phyloP scores from a whole-genome alignment of 1,140 invertebrate species.

The Drosophila carrolli region DNA sequence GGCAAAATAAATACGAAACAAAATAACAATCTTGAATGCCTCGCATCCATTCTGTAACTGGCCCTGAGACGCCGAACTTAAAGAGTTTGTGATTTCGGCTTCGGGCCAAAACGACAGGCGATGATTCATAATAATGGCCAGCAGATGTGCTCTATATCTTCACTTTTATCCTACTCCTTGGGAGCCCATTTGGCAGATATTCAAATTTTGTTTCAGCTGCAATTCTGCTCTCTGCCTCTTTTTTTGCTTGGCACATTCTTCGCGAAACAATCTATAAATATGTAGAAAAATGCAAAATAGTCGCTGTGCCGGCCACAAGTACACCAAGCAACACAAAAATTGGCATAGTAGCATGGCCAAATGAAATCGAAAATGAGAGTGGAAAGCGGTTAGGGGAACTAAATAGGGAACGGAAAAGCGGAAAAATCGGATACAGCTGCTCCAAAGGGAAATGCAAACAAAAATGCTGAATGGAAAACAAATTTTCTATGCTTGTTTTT shows the following conservation, averaged over 20 bases:
- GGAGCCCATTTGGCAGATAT: conserved; percentile 28
- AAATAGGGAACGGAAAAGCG: too few species aligned
- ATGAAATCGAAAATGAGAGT: conserved; percentile 43
- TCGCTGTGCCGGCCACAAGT: conserved; percentile 36
- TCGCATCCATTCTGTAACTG: conserved; percentile 49
- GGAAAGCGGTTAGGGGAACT: neutral
- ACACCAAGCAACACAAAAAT: conserved; percentile 19
- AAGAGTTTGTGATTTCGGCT: conserved; percentile 10
- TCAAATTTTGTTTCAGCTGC: conserved; percentile 26
- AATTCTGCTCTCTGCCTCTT: conserved; percentile 15
- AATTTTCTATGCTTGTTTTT: conserved; percentile 51
- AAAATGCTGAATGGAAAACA: conserved; percentile 52
- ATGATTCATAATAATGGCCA: conserved; percentile 39
- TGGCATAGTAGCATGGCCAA: conserved; percentile 24
- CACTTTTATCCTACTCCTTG: conserved; percentile 28
- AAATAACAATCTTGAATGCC: conserved; percentile 47
- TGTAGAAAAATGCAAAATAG: conserved; percentile 65
- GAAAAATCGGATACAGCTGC: neutral
- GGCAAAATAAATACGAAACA: conserved; percentile 51
- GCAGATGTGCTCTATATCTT: conserved; percentile 44
- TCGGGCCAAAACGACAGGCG: neutral
- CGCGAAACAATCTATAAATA: conserved; percentile 67
- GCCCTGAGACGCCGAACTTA: conserved; percentile 28
- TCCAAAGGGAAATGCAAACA: conserved; percentile 40
- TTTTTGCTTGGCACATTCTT: conserved; percentile 17